Percentiles rank a stretch among this genome's conserved stretches.
Evolutionary conservation across 2,113 vertebrate species (phyloP).

Genomic region (Procavia capensis): DNA sequence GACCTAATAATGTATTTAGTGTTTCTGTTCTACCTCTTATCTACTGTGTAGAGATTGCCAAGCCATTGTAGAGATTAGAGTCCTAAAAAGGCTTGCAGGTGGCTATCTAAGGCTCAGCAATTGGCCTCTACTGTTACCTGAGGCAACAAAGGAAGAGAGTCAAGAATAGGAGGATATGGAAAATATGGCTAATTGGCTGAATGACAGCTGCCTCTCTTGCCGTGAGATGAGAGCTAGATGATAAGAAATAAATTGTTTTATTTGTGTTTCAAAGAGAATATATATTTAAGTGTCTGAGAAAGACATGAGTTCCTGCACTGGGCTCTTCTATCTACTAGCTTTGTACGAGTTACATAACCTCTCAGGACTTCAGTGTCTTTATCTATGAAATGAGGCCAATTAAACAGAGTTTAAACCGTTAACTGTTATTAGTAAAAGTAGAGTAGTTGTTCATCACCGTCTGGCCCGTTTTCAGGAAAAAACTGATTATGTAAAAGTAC

Average conservation of each 20-base stretch:
- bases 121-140: too few species aligned
- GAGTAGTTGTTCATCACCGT: conserved; percentile 1
- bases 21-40: too few species aligned
- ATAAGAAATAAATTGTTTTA: not conserved
- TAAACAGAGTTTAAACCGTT: conserved; percentile 25
- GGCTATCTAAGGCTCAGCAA: too few species aligned
- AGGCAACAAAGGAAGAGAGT: too few species aligned
- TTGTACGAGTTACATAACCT: not conserved
- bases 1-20: too few species aligned
- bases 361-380: not conserved
- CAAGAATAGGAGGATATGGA: too few species aligned
- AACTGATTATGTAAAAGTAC: conserved; percentile 8
- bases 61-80: too few species aligned
- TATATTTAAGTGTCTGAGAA: not conserved
- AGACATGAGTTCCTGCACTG: not conserved
- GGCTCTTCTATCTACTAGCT: not conserved
- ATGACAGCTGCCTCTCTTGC: too few species aligned
- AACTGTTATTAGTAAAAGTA: conserved; percentile 8
- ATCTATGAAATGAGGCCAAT: conserved; percentile 26
- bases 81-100: too few species aligned
- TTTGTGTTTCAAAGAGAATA: not conserved
- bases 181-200: too few species aligned
- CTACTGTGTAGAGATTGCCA: too few species aligned
- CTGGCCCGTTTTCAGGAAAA: conserved; percentile 47
- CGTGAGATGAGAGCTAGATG: too few species aligned